Percentiles rank a stretch among this genome's conserved stretches.
phyloP scores from a whole-genome alignment of 1,140 invertebrate genomes.

The Drosophila bocqueti region DNA sequence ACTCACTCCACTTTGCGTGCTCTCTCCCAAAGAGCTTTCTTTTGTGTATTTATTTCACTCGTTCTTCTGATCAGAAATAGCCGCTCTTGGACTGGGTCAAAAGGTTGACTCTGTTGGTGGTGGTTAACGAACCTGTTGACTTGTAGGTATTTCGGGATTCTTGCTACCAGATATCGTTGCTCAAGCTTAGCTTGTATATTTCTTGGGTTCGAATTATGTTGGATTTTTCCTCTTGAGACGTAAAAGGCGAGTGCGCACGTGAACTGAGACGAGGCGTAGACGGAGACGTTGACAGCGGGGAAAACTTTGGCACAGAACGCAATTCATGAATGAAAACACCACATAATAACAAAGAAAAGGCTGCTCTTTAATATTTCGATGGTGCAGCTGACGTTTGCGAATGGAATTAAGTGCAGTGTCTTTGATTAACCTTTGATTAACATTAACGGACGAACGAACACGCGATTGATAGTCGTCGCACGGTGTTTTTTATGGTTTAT shows the following conservation, averaged over 20 bases:
- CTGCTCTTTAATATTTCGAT: background rate
- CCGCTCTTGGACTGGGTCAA: constrained; percentile 25
- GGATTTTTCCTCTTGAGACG: constrained; percentile 6
- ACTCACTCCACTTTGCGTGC: constrained; percentile 5
- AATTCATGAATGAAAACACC: constrained; percentile 60
- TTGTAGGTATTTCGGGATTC: constrained; percentile 15
- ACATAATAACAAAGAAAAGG: constrained; percentile 16
- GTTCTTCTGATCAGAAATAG: constrained; percentile 1
- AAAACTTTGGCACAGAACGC: constrained; percentile 26
- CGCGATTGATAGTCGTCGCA: constrained; percentile 24
- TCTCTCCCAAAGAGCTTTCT: constrained; percentile 33
- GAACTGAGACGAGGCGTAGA: constrained; percentile 20
- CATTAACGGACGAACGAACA: constrained; percentile 19
- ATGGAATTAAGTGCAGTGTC: constrained; percentile 4
- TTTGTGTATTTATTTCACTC: constrained; percentile 2
- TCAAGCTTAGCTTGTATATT: background rate
- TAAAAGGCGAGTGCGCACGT: constrained; percentile 23
- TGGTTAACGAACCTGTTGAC: constrained; percentile 55
- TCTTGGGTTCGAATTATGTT: background rate
- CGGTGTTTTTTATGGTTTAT: constrained; percentile 4
- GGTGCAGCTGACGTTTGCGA: constrained; percentile 7
- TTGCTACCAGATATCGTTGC: background rate
- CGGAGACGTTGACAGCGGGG: constrained; percentile 8
- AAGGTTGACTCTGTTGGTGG: constrained; percentile 16
- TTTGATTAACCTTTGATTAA: constrained; percentile 39